Conservation (phyloP, 2,888 invertebrate species). For the Apamea epomidion region DNA sequence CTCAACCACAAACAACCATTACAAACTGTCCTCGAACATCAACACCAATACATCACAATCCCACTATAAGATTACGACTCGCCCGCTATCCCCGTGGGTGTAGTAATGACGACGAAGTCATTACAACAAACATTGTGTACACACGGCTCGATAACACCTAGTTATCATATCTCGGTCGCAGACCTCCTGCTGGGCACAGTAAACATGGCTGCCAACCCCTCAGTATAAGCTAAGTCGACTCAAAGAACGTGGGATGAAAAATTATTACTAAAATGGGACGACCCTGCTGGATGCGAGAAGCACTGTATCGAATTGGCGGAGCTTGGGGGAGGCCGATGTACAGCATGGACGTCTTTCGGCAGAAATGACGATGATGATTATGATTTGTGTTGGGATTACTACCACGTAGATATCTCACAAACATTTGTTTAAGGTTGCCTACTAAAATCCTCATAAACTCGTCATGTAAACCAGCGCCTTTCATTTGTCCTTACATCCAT, state of each 20-base stretch:
- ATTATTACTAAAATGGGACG: not conserved
- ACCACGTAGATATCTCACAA: not conserved
- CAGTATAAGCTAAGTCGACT: not conserved
- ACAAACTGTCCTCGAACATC: not conserved
- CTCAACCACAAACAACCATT: not conserved
- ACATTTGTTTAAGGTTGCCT: constrained; percentile 23
- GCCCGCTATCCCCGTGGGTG: constrained; percentile 25
- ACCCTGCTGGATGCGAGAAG: not conserved
- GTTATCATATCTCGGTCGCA: constrained; percentile 24
- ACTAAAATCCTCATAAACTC: constrained; percentile 2
- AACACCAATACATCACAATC: not conserved
- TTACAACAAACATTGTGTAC: constrained; percentile 32
- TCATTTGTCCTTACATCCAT: not conserved
- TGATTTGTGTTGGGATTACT: constrained; percentile 14
- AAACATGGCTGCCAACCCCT: constrained; percentile 20
- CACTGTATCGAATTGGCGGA: too few relatives aligned
- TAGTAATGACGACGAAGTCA: constrained; percentile 12
- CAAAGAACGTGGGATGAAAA: not conserved
- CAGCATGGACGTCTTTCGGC: not conserved
- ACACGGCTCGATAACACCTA: not conserved
- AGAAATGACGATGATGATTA: not conserved
- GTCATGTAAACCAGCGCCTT: not conserved
- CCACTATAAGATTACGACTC: not conserved
- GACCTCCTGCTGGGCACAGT: constrained; percentile 20
- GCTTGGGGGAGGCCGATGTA: too few relatives aligned